Evolutionary conservation across 2,797 vertebrate species (phyloP), one percentile per base, ranked within the genome.

Genomic region (Scarus forsteni): DNA sequence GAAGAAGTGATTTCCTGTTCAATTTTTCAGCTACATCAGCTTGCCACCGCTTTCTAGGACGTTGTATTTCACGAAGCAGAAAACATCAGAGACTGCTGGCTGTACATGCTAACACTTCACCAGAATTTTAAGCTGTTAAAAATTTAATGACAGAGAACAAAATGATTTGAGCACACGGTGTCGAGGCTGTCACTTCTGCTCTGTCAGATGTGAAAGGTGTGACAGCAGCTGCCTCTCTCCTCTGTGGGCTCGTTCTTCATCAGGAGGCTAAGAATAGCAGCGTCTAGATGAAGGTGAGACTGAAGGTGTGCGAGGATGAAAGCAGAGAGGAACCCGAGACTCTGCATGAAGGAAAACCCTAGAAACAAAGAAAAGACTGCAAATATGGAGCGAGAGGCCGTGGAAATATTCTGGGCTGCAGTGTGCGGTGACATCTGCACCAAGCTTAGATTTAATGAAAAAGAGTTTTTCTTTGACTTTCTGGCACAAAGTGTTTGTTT

Each of bases 231-330:
- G 66, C 7, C 38, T 58, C 36, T 38, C 39, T 5, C 11, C 49
- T 49, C 71, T 34, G 40, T 1, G 16, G 5, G 56, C 55, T 35
- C 0, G 48, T 0, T 60, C 58, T 46, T 46, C 53, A 45, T 70
- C 56, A 36, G n/a, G 7, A 5, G 11, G 62, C 46, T 51, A 14
- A 78, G 72, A 79, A 81, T 70, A 79, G 72, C 70, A 53, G 50
- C 43, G 0, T 18, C 50, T 0, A 16, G 46, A 71, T 68, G n/a
- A 53, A 54, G 52, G 68, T 70, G 67, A 52, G 53, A 54, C 6
- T 2, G 11, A 16, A 56, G 49, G 3, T 44, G 10, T 4, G 62
- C 11, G 62, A 57, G 36, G 34, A 10, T 7, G 39, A 64, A 50
- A 19, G 15, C 16, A 10, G 39, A 40, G 34, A 35, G 50, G 8